These are phyloP conservation scores for Ditylenchus dipsaci DNA, from an alignment of 1,140 invertebrate genomes.

Conservation along the genomic window DNA sequence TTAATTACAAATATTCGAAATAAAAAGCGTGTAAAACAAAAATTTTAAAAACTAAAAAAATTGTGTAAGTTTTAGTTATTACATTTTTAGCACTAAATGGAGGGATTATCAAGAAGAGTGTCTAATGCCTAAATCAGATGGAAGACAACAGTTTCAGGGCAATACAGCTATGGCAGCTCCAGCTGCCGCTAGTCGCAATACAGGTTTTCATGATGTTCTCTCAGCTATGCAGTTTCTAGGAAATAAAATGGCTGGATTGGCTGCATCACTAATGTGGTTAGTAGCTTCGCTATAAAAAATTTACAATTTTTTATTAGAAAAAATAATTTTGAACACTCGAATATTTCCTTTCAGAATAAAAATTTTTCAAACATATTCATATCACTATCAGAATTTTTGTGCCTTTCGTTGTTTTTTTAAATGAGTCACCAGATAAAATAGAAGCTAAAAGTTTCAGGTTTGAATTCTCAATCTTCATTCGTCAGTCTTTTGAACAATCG, in stretches of 20 bases:
- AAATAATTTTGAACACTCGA: too few species aligned
- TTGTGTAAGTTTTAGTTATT: too few species aligned
- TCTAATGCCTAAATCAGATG: not conserved
- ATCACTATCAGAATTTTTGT: too few species aligned
- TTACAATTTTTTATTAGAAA: too few species aligned
- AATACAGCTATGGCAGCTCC: not conserved
- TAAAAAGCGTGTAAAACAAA: too few species aligned
- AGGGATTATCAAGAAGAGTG: constrained; percentile 6
- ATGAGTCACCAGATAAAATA: too few species aligned
- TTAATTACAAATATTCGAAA: too few species aligned
- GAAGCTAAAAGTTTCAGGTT: not conserved
- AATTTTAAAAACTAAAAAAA: too few species aligned
- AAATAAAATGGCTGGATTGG: not conserved
- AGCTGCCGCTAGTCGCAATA: not conserved
- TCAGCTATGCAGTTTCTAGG: not conserved
- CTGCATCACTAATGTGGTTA: not conserved
- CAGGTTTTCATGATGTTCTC: not conserved
- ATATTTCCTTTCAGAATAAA: too few species aligned
- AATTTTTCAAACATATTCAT: too few species aligned
- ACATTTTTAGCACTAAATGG: constrained; percentile 5
- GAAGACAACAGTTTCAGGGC: constrained; percentile 3
- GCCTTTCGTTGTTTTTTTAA: too few species aligned
- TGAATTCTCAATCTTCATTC: not conserved
- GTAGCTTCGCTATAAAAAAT: not conserved
- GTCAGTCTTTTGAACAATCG: not conserved